These are phyloP conservation scores for Acholoe squamosa DNA, from an alignment of 2,888 invertebrate genomes.

Conservation along the genomic window DNA sequence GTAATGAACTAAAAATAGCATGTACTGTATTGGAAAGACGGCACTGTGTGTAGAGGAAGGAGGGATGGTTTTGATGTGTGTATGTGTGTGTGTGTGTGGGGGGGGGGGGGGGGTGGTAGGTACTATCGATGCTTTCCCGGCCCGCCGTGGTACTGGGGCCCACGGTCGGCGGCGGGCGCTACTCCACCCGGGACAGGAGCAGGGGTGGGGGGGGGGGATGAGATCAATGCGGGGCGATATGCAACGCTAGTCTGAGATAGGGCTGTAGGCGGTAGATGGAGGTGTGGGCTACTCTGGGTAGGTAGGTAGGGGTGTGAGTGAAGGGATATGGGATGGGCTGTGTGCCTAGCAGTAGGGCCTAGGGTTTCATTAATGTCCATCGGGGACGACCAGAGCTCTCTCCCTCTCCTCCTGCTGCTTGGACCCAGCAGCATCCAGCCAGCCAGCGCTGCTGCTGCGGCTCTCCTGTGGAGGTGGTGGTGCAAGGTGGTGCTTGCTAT, in stretches of 20 bases:
- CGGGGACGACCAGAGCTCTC: background rate
- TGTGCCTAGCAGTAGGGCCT: background rate
- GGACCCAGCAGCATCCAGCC: too few species aligned
- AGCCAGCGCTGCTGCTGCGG: background rate
- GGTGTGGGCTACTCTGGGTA: background rate
- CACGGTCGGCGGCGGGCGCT: background rate
- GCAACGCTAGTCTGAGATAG: constrained; percentile 3
- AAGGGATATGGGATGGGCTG: background rate
- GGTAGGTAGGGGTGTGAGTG: background rate
- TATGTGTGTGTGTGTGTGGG: background rate
- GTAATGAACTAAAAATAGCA: constrained; percentile 31
- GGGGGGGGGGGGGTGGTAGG: too few species aligned
- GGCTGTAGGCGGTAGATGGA: background rate
- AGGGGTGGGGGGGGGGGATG: background rate
- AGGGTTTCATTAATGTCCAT: background rate
- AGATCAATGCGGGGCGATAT: constrained; percentile 34
- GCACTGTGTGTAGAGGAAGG: background rate
- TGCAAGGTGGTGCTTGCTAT: background rate
- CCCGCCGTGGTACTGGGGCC: background rate
- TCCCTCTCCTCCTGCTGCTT: background rate
- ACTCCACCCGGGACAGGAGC: background rate
- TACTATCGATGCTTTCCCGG: background rate
- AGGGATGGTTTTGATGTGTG: background rate
- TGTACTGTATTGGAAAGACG: background rate
- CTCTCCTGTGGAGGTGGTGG: background rate